Evolutionary conservation across 2,113 vertebrate species (phyloP), one percentile per base, ranked within the genome.

Genomic region (Excalfactoria chinensis): DNA sequence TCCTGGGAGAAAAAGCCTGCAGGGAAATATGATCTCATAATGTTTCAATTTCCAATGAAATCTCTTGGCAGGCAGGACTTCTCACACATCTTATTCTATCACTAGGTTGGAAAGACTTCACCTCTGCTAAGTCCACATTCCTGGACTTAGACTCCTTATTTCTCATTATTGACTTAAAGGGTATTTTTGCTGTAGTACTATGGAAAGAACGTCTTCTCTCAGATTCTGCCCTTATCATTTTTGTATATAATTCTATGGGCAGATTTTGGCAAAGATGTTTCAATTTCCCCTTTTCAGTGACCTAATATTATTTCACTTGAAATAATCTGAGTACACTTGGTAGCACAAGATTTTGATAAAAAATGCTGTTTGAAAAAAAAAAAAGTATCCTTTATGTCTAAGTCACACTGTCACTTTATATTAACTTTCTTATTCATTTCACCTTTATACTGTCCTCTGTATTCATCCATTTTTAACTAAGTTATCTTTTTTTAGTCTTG

Each of bases 401-500:
- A 96, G 81, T 95, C 94, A 95, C 92, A 84, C 77, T 97, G 93
- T 92, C 95, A 95, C 72, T 96, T 97, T 93, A 89, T 77, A 97
- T 96, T 97, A 97, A 70, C 81, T 78, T 88, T 84, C 81, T 94
- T 95, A 93, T 89, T 49, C 62, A 77, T 95, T 96, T 96, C 93
- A 87, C 75, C 86, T 95, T 91, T 91, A 94, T 81, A 32, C 76
- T 91, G 96, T 77, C 92, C 92, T 90, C 76, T 89, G 49, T 83
- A 89, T 91, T 82, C 86, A 96, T 95, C 95, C 60, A 95, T 96
- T 96, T 93, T 90, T 93, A 96, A 95, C 77, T 64, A 97, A 79
- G 76, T 87, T 91, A 83, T 80, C 68, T 87, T 94, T 94, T 86
- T 93, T 76, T 88, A 88, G 59, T 69, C 62, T 78, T 93, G 76